These are phyloP conservation scores for Cynopterus brachyotis DNA, from an alignment of 2,113 vertebrate species.

Conservation along the genomic window DNA sequence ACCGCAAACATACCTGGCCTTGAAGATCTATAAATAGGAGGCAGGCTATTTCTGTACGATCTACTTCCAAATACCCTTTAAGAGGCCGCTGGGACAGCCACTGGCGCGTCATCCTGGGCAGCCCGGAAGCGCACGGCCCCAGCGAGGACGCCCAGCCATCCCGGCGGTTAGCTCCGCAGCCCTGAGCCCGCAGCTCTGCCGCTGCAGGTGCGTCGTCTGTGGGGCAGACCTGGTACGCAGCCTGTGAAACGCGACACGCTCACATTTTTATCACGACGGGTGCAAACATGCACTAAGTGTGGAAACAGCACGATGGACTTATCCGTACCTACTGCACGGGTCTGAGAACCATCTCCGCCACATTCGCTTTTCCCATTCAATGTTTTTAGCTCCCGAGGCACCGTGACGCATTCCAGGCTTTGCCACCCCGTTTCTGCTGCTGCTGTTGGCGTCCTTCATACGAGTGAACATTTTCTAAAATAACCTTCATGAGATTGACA, in stretches of 20 bases:
- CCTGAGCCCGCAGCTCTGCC: background rate
- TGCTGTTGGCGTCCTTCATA: background rate
- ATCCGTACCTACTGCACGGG: background rate
- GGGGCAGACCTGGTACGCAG: background rate
- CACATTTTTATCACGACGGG: background rate
- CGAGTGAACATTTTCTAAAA: background rate
- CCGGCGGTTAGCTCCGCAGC: background rate
- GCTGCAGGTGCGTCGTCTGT: background rate
- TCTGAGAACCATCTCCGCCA: background rate
- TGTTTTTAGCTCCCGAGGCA: background rate
- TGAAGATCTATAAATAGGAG: constrained; percentile 42
- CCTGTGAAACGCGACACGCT: background rate
- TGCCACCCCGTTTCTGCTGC: background rate
- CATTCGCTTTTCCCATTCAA: background rate
- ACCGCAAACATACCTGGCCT: constrained; percentile 8
- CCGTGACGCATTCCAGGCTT: background rate
- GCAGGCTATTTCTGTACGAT: constrained; percentile 11
- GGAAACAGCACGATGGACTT: background rate
- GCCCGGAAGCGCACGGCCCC: background rate
- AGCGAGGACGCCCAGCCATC: no score
- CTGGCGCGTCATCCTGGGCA: background rate
- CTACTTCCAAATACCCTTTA: constrained; percentile 54
- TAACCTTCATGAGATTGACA: background rate
- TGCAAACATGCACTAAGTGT: background rate
- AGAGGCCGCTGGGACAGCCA: background rate